Conservation (phyloP, 2,888 invertebrate genomes). For the Agrilus cyanescens region DNA sequence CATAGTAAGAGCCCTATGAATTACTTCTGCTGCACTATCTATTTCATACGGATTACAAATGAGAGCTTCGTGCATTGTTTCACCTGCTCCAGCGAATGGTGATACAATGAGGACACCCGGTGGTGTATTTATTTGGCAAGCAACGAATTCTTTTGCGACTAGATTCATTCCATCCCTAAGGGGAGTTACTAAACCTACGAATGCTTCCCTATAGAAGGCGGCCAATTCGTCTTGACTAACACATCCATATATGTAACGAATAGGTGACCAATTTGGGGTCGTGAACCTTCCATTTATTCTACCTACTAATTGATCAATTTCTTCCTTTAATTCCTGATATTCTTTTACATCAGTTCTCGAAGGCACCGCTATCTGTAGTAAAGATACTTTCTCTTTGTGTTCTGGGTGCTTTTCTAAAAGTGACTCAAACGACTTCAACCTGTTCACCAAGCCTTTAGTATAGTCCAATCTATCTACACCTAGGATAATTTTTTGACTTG, state of each 20-base stretch:
- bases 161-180: constrained; percentile 85
- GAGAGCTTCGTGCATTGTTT: constrained; percentile 88
- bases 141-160: constrained; percentile 86
- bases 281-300: constrained; percentile 81
- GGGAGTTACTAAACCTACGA: constrained; percentile 79
- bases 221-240: constrained; percentile 78
- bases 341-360: constrained; percentile 84
- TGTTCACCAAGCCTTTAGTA: constrained; percentile 79
- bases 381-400: constrained; percentile 70
- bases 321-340: constrained; percentile 80
- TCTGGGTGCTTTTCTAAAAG: constrained; percentile 74
- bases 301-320: constrained; percentile 81
- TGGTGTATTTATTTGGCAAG: constrained; percentile 76
- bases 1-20: constrained; percentile 81
- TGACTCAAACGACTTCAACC: constrained; percentile 71
- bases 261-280: constrained; percentile 87
- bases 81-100: constrained; percentile 85
- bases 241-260: constrained; percentile 79
- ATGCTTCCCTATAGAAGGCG: constrained; percentile 75
- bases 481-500: constrained; percentile 68
- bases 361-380: constrained; percentile 79
- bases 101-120: constrained; percentile 79
- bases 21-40: constrained; percentile 75
- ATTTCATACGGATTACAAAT: constrained; percentile 84
- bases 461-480: constrained; percentile 86